Evolutionary conservation across 2,113 vertebrate species (phyloP).

Genomic region (Phyllostomus hastatus): DNA sequence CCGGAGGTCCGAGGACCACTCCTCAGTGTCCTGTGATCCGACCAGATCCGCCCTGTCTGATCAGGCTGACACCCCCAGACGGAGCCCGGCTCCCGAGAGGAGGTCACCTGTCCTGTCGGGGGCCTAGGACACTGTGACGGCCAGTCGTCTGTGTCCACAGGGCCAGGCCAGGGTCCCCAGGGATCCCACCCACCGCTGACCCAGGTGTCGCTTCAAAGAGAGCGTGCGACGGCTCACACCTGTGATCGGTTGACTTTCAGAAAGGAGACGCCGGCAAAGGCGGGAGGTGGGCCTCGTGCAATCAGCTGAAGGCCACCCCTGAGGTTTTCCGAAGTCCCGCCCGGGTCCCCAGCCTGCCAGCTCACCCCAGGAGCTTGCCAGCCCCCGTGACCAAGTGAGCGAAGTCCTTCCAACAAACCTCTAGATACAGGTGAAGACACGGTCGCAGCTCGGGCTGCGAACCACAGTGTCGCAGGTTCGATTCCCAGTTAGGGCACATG

Average conservation of each 20-base stretch:
- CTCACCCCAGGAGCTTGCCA: not conserved
- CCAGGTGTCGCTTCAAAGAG: too few species aligned
- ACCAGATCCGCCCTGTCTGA: not conserved
- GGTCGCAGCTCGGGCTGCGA: too few species aligned
- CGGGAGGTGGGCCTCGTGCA: not conserved
- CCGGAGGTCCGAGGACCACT: not conserved
- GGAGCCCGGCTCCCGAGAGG: not conserved
- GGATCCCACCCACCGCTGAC: not conserved
- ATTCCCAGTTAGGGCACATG: too few species aligned
- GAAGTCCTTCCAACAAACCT: not conserved
- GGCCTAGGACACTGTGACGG: not conserved
- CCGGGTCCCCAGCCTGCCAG: not conserved
- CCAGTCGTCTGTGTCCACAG: not conserved
- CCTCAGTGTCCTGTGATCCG: not conserved
- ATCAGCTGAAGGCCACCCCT: not conserved
- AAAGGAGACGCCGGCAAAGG: not conserved
- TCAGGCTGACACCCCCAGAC: not conserved
- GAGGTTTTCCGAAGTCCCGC: not conserved
- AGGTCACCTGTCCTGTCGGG: not conserved
- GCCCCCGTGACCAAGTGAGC: not conserved
- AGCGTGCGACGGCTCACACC: not conserved
- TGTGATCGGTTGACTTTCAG: too few species aligned
- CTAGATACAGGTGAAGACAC: not conserved
- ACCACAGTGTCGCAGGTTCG: too few species aligned
- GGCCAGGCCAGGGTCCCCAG: not conserved